These are phyloP conservation scores for Nomada ferruginata DNA, from an alignment of 2,888 invertebrate genomes.

Conservation along the genomic window DNA sequence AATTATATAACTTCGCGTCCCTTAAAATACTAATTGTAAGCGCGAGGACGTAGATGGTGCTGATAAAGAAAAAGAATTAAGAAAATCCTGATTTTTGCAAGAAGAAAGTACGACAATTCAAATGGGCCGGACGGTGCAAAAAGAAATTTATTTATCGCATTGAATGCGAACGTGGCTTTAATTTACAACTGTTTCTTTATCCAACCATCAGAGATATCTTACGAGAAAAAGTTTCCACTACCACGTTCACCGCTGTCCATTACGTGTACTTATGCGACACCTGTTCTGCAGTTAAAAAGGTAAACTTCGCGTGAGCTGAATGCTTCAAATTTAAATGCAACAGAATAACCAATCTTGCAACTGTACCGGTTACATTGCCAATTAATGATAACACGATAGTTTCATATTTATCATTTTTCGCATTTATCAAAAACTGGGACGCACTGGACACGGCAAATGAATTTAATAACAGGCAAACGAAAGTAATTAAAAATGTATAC, in stretches of 20 bases:
- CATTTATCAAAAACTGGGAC: too few species aligned
- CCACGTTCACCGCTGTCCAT: neutral
- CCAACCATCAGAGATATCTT: neutral
- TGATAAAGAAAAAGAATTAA: neutral
- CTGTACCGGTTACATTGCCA: too few species aligned
- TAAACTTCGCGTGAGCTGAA: neutral
- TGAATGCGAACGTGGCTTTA: neutral
- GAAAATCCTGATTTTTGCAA: neutral
- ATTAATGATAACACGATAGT: too few species aligned
- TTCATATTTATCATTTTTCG: too few species aligned
- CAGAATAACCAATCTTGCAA: constrained; percentile 1
- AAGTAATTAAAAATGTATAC: neutral
- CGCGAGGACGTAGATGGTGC: neutral
- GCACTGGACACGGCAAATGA: too few species aligned
- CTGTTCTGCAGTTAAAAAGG: neutral
- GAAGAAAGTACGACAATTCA: neutral
- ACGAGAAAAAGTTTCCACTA: neutral
- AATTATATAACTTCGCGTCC: too few species aligned
- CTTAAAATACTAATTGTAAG: neutral
- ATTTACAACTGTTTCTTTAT: constrained; percentile 7
- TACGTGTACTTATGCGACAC: constrained; percentile 10
- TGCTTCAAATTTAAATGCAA: constrained; percentile 3
- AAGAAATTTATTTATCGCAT: neutral
- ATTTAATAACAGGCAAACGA: too few species aligned
- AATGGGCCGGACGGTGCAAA: neutral